Percentiles rank a stretch among this genome's conserved stretches.
Conservation (phyloP, 2,797 vertebrate genomes). For the Oreortyx pictus region DNA sequence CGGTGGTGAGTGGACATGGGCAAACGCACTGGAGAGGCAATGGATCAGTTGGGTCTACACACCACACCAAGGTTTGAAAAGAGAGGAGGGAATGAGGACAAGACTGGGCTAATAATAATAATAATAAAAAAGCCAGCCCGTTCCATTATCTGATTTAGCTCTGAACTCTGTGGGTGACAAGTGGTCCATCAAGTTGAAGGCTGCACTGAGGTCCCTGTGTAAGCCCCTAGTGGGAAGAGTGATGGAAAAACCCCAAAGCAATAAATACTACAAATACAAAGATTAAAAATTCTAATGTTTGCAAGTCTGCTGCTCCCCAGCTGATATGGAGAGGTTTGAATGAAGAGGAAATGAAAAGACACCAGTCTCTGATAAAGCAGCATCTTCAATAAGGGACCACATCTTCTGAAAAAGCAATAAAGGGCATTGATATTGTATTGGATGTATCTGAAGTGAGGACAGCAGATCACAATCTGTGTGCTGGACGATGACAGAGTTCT, state of each 20-base stretch:
- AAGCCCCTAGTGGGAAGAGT: constrained; percentile 1
- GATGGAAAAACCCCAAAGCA: constrained; percentile 54
- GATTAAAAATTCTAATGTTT: constrained; percentile 68
- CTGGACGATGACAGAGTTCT: constrained; percentile 33
- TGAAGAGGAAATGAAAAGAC: constrained; percentile 78
- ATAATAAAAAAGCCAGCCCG: background rate
- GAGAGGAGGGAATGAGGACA: background rate
- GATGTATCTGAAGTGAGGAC: constrained; percentile 64
- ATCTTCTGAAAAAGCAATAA: constrained; percentile 75
- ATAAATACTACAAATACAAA: constrained; percentile 69
- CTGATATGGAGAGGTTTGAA: constrained; percentile 65
- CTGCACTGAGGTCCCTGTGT: background rate
- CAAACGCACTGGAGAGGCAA: background rate
- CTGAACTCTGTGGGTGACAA: constrained; percentile 1
- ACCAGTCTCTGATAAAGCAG: constrained; percentile 71
- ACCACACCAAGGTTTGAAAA: background rate
- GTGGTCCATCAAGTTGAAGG: background rate
- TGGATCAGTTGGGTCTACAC: background rate
- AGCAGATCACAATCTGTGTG: constrained; percentile 69
- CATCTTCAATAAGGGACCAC: constrained; percentile 61
- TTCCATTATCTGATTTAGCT: background rate
- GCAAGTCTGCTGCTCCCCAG: constrained; percentile 54
- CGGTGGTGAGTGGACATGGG: background rate
- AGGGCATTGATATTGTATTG: constrained; percentile 67
- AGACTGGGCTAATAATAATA: background rate